Conservation (phyloP, 2,113 vertebrate species). For the Oreamnos americanus region DNA sequence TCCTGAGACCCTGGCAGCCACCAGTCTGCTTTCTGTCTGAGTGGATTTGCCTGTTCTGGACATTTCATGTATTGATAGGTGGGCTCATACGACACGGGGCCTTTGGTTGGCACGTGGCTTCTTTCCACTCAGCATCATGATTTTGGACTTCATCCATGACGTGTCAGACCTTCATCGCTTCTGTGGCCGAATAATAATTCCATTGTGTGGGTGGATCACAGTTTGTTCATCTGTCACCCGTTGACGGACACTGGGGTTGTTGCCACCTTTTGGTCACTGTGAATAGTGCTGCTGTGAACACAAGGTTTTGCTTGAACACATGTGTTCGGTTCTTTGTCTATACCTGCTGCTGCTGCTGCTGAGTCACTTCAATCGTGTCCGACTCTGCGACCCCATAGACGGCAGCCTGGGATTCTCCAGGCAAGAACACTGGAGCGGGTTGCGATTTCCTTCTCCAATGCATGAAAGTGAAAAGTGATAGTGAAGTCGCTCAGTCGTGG, state of each 20-base stretch:
- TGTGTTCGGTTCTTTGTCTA: not conserved
- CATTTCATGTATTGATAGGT: not conserved
- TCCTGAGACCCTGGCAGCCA: not conserved
- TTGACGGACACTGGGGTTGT: not conserved
- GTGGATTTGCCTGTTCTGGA: not conserved
- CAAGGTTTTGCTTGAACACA: not conserved
- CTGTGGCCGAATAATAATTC: not conserved
- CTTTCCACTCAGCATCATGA: not conserved
- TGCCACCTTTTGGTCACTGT: not conserved
- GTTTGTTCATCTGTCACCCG: rapidly evolving
- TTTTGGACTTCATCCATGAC: rapidly evolving
- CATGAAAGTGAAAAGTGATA: too few relatives aligned
- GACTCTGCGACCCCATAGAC: too few relatives aligned
- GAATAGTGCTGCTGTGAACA: not conserved
- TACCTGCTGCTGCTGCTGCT: not conserved
- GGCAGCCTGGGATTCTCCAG: too few relatives aligned
- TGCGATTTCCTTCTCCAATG: too few relatives aligned
- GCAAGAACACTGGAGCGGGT: too few relatives aligned
- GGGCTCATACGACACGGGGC: rapidly evolving
- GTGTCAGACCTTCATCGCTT: not conserved
- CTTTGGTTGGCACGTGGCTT: not conserved
- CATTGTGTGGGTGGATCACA: rapidly evolving
- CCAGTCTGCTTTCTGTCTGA: not conserved
- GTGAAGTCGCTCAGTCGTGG: too few relatives aligned
- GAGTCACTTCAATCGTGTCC: too few relatives aligned